Evolutionary conservation across 2,113 vertebrate genomes (phyloP).

Genomic region (Pluvialis apricaria): DNA sequence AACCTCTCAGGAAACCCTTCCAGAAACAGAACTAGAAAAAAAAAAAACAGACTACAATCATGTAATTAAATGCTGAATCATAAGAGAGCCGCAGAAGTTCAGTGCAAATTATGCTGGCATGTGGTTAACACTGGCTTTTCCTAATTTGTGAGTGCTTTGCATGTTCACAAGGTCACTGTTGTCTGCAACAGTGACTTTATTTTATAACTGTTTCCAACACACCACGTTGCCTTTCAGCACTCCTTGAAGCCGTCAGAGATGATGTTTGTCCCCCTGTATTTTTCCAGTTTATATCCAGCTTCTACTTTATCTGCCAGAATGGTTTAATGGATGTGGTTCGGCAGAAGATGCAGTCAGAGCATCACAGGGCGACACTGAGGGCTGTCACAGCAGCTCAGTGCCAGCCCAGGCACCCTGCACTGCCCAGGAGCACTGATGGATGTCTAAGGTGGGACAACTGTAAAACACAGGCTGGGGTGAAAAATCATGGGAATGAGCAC

Average conservation of each 20-base stretch:
- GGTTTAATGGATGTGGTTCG: rapidly evolving
- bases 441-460: not conserved
- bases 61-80: constrained; percentile 38
- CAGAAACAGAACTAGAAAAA: constrained; percentile 1
- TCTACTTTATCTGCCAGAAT: not conserved
- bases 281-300: not conserved
- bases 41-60: not conserved
- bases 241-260: not conserved
- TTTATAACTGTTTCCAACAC: not conserved
- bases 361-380: rapidly evolving
- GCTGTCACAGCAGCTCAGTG: not conserved
- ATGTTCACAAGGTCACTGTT: not conserved
- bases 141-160: not conserved
- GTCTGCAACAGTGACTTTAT: not conserved
- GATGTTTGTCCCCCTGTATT: not conserved
- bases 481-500: not conserved
- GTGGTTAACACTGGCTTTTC: not conserved
- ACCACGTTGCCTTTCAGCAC: not conserved
- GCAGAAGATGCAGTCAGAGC: not conserved
- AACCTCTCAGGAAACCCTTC: not conserved
- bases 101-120: not conserved
- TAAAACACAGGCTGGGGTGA: not conserved
- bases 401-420: not conserved
- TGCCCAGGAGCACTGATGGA: rapidly evolving
- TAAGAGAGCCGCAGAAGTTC: not conserved